A percentile compares a stretch with the other conserved stretches of the same genome.
These are phyloP conservation scores for Oncorhynchus nerka DNA, from an alignment of 2,113 vertebrate species.

Conservation along the genomic window DNA sequence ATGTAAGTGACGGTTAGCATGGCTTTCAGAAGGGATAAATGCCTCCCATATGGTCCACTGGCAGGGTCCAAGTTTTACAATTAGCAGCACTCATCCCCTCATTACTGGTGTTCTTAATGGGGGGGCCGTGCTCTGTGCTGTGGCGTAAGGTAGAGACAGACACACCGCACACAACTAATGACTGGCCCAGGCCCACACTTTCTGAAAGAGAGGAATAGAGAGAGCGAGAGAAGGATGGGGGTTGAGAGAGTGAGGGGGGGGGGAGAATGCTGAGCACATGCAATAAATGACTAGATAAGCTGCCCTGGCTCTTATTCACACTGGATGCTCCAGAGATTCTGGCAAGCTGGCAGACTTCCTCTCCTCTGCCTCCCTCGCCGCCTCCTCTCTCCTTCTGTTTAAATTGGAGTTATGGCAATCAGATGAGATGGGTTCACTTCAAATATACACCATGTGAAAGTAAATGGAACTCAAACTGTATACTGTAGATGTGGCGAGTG, in stretches of 20 bases:
- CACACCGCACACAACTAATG: constrained; percentile 27
- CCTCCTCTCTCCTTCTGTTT: not conserved
- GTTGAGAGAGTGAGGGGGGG: constrained; percentile 38
- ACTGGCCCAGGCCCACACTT: constrained; percentile 25
- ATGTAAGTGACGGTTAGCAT: constrained; percentile 93
- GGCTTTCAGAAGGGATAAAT: constrained; percentile 95
- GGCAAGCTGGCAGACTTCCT: too few species aligned
- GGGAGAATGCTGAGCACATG: constrained; percentile 43
- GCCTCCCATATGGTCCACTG: constrained; percentile 95
- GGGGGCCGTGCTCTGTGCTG: too few species aligned
- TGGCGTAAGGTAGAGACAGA: constrained; percentile 14
- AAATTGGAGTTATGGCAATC: too few species aligned
- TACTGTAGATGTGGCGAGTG: too few species aligned
- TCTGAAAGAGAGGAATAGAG: constrained; percentile 54
- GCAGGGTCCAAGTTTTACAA: constrained; percentile 92
- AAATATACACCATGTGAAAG: too few species aligned
- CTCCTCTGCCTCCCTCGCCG: not conserved
- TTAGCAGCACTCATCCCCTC: constrained; percentile 87
- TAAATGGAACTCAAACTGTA: too few species aligned
- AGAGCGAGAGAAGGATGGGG: constrained; percentile 39
- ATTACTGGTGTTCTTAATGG: constrained; percentile 74
- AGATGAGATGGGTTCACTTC: too few species aligned
- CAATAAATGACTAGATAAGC: too few species aligned
- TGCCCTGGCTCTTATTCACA: too few species aligned
- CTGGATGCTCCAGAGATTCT: too few species aligned